A percentile compares a stretch with the other conserved stretches of the same genome.
Conservation (phyloP, 2,113 vertebrate species). For the Eurypyga helias region DNA sequence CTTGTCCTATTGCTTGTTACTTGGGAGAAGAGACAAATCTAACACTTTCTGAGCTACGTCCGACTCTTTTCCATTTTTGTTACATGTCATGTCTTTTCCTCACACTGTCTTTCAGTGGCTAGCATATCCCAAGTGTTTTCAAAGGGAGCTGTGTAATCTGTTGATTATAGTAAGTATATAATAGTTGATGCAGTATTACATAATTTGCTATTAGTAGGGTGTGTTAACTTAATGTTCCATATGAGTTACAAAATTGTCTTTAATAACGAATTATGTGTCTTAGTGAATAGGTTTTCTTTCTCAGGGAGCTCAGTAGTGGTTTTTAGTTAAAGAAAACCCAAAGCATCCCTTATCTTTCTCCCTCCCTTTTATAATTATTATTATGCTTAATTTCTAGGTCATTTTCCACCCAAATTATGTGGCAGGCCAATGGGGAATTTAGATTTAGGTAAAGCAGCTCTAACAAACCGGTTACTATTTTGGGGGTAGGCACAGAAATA, state of each 20-base stretch:
- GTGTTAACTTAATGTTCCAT: neutral
- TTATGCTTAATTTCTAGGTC: neutral
- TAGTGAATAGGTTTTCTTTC: neutral
- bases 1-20: neutral
- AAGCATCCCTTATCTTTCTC: neutral
- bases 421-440: neutral
- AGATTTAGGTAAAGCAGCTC: neutral
- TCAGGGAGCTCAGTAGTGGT: neutral
- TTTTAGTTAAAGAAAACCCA: neutral
- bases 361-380: neutral
- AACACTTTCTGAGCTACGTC: neutral
- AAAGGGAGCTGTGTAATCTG: neutral
- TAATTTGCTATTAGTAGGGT: neutral
- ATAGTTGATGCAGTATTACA: neutral
- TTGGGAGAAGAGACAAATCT: neutral
- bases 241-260: neutral
- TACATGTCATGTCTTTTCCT: neutral
- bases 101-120: neutral
- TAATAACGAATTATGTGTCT: neutral
- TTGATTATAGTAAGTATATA: neutral
- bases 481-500: neutral
- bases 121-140: neutral
- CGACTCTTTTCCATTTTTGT: neutral
- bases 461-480: neutral
- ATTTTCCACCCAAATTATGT: neutral